Evolutionary conservation across 2,797 vertebrate genomes (phyloP), one percentile per base, ranked within the genome.

Genomic region (Sparidentex hasta): DNA sequence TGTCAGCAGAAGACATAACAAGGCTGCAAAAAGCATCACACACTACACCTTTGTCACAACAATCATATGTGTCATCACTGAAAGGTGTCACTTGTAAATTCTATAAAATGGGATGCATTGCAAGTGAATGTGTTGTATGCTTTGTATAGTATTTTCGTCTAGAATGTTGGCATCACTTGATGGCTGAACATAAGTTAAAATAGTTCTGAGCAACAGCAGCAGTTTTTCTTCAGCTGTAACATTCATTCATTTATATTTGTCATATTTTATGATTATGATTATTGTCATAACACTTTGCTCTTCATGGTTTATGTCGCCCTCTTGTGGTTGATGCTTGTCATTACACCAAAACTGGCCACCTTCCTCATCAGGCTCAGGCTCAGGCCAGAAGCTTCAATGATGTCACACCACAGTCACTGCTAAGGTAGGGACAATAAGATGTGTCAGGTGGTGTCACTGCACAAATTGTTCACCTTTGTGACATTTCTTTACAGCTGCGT

Each of bases 361-460:
- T 62, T 72, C 78, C 59, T 59, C 67, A 5, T 38, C 66, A 21
- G 11, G 82, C 82, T 71, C 46, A 70, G 67, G 23, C 43, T 27
- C 27, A 27, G 27, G 27, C 27, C 50, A 62, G 57, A 73, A 86
- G 82, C 71, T 88, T 88, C 62, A 76, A 27, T 48, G 44, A 78
- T 16, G 11, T 41, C 33, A 52, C 84, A 11, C 46, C 81, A 43
- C 80, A 27, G 1, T 76, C 87, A 21, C 74, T 63, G 11, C 80
- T 61, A 74, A 83, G 92, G 93, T 94, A 90, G 79, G 43, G 21
- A 58, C 16, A 69, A 38, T 16, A 56, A 44, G 44, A 44, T 33
- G 11, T 20, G 11, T 55, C 27, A 50, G 41, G 18, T 73, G 38
- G 23, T 18, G 7, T 21, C 21, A 20, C 54, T 48, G 1, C 4